Evolutionary conservation across 2,888 invertebrate species (phyloP).

Genomic region (Acrocyrtus sp.): DNA sequence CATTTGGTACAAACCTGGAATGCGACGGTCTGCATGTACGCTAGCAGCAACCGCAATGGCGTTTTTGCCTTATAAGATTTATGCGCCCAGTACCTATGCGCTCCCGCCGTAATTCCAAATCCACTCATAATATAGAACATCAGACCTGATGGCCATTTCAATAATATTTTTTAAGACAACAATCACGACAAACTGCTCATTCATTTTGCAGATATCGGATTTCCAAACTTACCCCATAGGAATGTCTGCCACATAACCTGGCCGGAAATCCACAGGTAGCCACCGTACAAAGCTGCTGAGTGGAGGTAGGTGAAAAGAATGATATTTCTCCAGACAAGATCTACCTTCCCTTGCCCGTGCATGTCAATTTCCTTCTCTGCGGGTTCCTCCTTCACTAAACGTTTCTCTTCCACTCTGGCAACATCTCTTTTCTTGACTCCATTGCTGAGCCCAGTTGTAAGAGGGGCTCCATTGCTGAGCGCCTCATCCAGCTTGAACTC

Average conservation of each 20-base stretch:
- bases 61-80: conserved; percentile 94
- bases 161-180: conserved; percentile 49
- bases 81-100: conserved; percentile 96
- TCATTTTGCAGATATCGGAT: background rate
- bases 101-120: conserved; percentile 97
- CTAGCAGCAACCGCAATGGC: conserved; percentile 84
- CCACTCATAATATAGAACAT: conserved; percentile 81
- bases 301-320: conserved; percentile 81
- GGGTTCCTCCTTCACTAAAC: background rate
- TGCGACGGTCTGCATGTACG: conserved; percentile 86
- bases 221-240: conserved; percentile 55
- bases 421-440: conserved; percentile 5
- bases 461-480: conserved; percentile 33
- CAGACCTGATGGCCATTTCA: conserved; percentile 72
- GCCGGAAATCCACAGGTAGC: conserved; percentile 74
- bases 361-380: conserved; percentile 26
- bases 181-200: background rate
- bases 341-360: conserved; percentile 25
- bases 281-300: conserved; percentile 79
- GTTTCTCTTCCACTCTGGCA: conserved; percentile 1
- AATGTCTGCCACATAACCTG: conserved; percentile 62
- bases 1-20: too few relatives aligned
- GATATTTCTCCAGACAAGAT: conserved; percentile 85
- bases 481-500: conserved; percentile 38
- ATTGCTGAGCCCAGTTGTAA: background rate